phyloP scores from a whole-genome alignment of 2,888 invertebrate species.

The Bibio marci region DNA sequence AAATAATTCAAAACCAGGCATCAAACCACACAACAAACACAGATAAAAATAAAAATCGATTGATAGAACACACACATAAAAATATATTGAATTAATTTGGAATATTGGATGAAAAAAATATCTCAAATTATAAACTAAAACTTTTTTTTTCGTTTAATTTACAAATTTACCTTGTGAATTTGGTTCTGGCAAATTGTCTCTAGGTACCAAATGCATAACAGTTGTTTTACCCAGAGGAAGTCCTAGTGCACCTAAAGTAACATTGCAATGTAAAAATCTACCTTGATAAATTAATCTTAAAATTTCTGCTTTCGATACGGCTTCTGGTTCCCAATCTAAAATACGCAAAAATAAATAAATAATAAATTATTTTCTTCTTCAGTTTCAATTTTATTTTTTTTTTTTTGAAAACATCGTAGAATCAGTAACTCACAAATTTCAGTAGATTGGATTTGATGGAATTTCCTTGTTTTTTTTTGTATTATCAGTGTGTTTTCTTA shows the following conservation, averaged over 20 bases:
- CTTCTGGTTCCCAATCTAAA: conserved; percentile 95
- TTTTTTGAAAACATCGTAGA: too few species aligned
- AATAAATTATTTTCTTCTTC: neutral
- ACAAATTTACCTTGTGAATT: conserved; percentile 81
- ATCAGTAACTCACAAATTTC: too few species aligned
- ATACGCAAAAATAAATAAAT: neutral
- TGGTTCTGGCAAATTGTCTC: conserved; percentile 98
- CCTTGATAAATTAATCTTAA: conserved; percentile 99
- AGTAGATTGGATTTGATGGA: too few species aligned
- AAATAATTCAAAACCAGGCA: too few species aligned
- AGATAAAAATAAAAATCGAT: too few species aligned
- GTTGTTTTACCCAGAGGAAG: conserved; percentile 95
- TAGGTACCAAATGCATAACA: conserved; percentile 98
- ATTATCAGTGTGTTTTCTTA: too few species aligned
- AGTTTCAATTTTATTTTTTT: neutral
- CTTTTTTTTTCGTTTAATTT: neutral
- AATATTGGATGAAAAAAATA: too few species aligned
- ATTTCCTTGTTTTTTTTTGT: too few species aligned
- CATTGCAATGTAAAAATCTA: conserved; percentile 97
- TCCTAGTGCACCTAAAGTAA: conserved; percentile 93
- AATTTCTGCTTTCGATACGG: conserved; percentile 92
- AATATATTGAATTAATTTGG: too few species aligned
- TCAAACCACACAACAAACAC: too few species aligned
- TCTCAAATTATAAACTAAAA: neutral
- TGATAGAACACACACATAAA: too few species aligned